These are phyloP conservation scores for Bactericera cockerelli DNA, from an alignment of 1,140 invertebrate species.

Conservation along the genomic window DNA sequence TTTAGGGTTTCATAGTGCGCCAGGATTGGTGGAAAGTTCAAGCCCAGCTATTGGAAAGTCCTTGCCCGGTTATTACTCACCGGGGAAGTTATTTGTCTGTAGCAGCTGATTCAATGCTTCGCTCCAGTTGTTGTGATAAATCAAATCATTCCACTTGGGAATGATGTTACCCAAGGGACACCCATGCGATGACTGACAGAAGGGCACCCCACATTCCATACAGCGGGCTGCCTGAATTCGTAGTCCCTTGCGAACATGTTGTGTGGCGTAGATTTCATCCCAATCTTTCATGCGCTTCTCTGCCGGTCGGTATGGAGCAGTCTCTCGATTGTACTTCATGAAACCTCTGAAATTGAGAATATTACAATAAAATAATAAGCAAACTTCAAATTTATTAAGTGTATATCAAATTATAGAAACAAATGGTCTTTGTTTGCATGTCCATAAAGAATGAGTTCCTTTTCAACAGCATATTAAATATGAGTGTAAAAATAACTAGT, in stretches of 20 bases:
- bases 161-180: constrained; percentile 98
- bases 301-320: constrained; percentile 63
- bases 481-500: too few species aligned
- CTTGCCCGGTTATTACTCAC: too few species aligned
- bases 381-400: too few species aligned
- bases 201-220: constrained; percentile 99
- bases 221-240: constrained; percentile 87
- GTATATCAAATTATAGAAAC: too few species aligned
- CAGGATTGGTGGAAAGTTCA: neutral
- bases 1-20: too few species aligned
- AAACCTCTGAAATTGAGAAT: constrained; percentile 52
- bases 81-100: constrained; percentile 98
- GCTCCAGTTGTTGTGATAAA: constrained; percentile 89
- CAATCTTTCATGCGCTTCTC: constrained; percentile 80
- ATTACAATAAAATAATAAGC: too few species aligned
- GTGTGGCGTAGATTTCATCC: constrained; percentile 90
- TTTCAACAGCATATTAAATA: too few species aligned
- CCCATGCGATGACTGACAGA: constrained; percentile 93
- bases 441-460: too few species aligned
- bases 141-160: constrained; percentile 96
- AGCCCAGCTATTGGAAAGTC: too few species aligned
- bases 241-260: constrained; percentile 70
- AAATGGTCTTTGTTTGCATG: too few species aligned
- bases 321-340: constrained; percentile 87
- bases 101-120: constrained; percentile 89